Conservation (phyloP, 2,888 invertebrate species). For the Cataglyphis cursor region DNA sequence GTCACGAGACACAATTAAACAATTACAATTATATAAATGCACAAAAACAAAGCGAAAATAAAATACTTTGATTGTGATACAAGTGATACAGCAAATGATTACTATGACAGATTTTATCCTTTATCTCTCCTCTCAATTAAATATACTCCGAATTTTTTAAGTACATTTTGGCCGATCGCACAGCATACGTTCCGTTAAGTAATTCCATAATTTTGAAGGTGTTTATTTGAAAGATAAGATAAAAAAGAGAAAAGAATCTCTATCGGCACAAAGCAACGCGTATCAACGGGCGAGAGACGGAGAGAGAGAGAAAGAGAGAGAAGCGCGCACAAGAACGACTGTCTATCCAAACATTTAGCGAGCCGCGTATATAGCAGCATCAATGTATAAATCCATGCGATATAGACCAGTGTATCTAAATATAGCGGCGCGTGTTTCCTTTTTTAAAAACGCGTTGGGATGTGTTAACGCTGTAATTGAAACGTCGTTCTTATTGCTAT, state of each 20-base stretch:
- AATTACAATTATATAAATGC: neutral
- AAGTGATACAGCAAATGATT: neutral
- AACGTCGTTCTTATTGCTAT: constrained; percentile 55
- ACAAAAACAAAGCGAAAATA: neutral
- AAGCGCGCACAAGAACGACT: constrained; percentile 34
- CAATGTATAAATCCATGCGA: constrained; percentile 60
- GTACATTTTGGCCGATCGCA: neutral
- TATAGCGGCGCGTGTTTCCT: constrained; percentile 71
- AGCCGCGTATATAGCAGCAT: constrained; percentile 54
- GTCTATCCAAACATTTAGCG: constrained; percentile 65
- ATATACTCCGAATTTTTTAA: neutral
- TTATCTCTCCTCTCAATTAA: neutral
- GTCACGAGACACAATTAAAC: neutral
- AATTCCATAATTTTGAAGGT: constrained; percentile 6
- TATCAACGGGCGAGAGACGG: constrained; percentile 34
- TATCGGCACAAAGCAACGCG: constrained; percentile 46
- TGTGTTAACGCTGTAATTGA: constrained; percentile 68
- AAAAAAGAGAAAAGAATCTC: constrained; percentile 5
- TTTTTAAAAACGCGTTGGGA: constrained; percentile 67
- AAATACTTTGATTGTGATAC: neutral
- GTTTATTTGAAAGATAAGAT: neutral
- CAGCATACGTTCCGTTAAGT: neutral
- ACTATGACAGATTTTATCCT: neutral
- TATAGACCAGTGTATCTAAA: constrained; percentile 64
- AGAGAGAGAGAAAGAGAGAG: neutral